Base-by-base conservation (phyloP, 2,113 vertebrate genomes). In the Rattus norvegicus region DNA sequence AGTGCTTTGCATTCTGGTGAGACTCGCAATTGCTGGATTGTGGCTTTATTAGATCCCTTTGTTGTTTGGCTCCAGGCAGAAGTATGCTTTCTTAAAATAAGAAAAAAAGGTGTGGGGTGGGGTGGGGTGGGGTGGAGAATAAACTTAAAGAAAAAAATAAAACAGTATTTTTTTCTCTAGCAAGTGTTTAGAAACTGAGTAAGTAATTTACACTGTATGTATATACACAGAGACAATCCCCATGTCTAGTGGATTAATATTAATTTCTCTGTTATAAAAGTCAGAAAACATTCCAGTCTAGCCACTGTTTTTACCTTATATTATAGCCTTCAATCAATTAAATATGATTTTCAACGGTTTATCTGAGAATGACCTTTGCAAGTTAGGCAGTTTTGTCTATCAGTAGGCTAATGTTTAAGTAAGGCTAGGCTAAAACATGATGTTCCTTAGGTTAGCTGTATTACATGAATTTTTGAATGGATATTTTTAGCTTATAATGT, bases 1-100 rank as follows among this genome's bases (percentile, higher is more conserved):
- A 95, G 59, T 77, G 33, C 91, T 98, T 97, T 96, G 81, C 81
- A 95, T 39, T 70, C 96, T 96, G 94, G 96, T 65, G 96, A 98
- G 96, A 97, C 93, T 17, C n/a, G 84, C 88, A 96, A 95, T 95
- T 96, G 84, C 91, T 97, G 95, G 97, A 89, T 75, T 95, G 70
- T 73, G 88, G 79, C 65, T 98, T 98, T 98, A 94, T 98, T 95
- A 36, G 88, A 49, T 73, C 95, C 22, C 1, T 49, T 56, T 92
- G 96, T 89, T 90, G 33, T 94, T 92, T 90, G 81, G 77, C 95
- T 93, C 86, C 85, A 93, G 94, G 95, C 92, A 95, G 80, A 96
- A 92, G 47, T 67, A 95, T 73, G 94, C n/a, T 77, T 52, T 95
- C 92, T 94, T 96, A 94, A 93, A 95, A 97, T 59, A 96, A 90